phyloP scores from a whole-genome alignment of 2,888 invertebrate genomes.

The Nemoura dubitans region DNA sequence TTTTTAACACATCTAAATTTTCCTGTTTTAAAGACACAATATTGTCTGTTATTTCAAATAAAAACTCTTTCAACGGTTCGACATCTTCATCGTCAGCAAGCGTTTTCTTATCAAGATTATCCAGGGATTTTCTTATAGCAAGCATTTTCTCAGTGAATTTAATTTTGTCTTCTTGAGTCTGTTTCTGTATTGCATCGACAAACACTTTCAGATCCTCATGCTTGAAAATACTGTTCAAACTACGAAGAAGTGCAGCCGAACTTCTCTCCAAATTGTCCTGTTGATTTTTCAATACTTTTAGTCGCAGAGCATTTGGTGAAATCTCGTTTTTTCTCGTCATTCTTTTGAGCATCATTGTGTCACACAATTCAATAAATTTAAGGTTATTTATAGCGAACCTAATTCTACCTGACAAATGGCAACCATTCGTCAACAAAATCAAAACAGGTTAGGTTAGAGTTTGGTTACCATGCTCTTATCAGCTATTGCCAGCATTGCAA shows the following conservation, averaged over 20 bases:
- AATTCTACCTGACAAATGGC: too few species aligned
- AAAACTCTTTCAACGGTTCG: neutral
- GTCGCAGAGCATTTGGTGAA: neutral
- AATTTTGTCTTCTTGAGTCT: neutral
- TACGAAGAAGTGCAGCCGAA: neutral
- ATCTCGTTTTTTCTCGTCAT: neutral
- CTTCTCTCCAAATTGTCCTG: constrained; percentile 1
- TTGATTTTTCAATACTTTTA: neutral
- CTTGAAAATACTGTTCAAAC: constrained; percentile 1
- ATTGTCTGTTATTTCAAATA: neutral
- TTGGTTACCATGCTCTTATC: too few species aligned
- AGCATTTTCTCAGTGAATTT: neutral
- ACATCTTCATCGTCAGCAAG: neutral
- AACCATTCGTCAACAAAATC: too few species aligned
- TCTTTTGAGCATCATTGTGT: neutral
- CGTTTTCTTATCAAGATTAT: neutral
- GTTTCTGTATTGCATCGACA: neutral
- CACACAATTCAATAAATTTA: neutral
- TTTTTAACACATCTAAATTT: neutral
- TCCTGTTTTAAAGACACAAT: neutral
- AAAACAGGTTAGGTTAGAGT: too few species aligned
- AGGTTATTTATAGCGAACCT: too few species aligned
- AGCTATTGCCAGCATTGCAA: too few species aligned
- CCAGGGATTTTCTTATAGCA: neutral
- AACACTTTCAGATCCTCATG: constrained; percentile 18